These are phyloP conservation scores for Nyctibius grandis DNA, from an alignment of 2,797 vertebrate genomes.

Conservation along the genomic window DNA sequence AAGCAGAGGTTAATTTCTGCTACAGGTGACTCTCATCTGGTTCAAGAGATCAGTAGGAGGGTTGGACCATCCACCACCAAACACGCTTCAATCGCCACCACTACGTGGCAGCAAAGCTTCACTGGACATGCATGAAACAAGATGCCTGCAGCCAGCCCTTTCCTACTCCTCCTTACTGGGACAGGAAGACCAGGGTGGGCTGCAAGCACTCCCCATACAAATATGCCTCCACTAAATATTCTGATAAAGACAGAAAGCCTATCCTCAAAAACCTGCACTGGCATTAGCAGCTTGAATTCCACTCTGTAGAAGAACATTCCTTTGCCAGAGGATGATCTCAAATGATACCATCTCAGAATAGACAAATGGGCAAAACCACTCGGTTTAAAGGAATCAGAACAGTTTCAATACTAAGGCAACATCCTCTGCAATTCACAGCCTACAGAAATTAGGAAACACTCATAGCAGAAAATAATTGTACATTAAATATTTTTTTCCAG, in stretches of 20 bases:
- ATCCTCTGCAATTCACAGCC: background rate
- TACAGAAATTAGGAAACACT: background rate
- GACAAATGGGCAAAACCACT: background rate
- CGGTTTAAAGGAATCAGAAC: background rate
- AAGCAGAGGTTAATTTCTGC: background rate
- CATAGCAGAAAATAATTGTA: background rate
- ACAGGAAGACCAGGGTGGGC: background rate
- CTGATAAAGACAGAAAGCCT: background rate
- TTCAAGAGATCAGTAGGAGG: background rate
- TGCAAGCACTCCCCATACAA: background rate
- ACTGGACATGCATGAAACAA: background rate
- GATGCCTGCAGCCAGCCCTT: background rate
- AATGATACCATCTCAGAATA: background rate
- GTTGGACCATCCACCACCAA: background rate
- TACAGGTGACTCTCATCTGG: background rate
- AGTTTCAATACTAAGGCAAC: background rate
- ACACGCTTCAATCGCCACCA: background rate
- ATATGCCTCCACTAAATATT: background rate
- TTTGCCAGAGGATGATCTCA: background rate
- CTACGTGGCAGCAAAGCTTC: slow-evolving; percentile 55
- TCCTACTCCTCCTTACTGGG: background rate
- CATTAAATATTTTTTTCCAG: background rate
- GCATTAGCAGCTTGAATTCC: background rate
- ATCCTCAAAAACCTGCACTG: background rate
- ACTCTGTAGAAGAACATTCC: background rate